Evolutionary conservation across 37 sponge, comb jelly and placozoan genomes (phyloP), one percentile per base, ranked within the genome.

Genomic region (Crambe crambe): DNA sequence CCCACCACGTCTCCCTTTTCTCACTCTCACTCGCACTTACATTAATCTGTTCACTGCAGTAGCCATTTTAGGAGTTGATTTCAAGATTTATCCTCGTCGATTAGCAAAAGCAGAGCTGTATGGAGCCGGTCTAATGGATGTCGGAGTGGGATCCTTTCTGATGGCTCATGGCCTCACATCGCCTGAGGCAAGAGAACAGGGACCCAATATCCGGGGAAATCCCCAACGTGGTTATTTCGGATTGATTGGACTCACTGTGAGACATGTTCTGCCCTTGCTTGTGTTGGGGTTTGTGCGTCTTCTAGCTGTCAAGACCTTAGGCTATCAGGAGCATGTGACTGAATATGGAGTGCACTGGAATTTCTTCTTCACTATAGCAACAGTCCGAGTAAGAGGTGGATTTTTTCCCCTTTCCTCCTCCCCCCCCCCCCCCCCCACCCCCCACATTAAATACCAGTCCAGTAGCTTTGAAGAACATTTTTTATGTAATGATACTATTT

Each of bases 331-430:
- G 21, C 97, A 91, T 23, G 89, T 87, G 43, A 87, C 75, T 23
- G 99, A 99, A 78, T 99, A 99, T 58, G 99, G 99, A 18, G 76
- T 78, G 22, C 99, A 99, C 66, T 99, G 99, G 99, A 99, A 99
- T 77, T 99, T 99, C 85, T 99, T 99, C 83, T 99, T 99, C 83
- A 99, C 97, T 60, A 76, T 99, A 37, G 97, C 95, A 25, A 69
- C 51, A 27, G 91, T 99, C 37, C 91, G 84, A 74, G 82, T 98
- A 42, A 60, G 85, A 25, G 59, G 63, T 27, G 5, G 25, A 20
- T 38, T 56, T 70, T 79, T 56, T 18, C 70, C 44, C 70, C 36
- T 25, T 67, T 47, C 67, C 37, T 38, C 44, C 80, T 79, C 70
- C 37, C 70, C 44, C 70, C 36, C 44, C 79, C 68, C 67, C 37